These are phyloP conservation scores for Nephrotoma appendiculata DNA, from an alignment of 2,888 invertebrate species.

Conservation along the genomic window DNA sequence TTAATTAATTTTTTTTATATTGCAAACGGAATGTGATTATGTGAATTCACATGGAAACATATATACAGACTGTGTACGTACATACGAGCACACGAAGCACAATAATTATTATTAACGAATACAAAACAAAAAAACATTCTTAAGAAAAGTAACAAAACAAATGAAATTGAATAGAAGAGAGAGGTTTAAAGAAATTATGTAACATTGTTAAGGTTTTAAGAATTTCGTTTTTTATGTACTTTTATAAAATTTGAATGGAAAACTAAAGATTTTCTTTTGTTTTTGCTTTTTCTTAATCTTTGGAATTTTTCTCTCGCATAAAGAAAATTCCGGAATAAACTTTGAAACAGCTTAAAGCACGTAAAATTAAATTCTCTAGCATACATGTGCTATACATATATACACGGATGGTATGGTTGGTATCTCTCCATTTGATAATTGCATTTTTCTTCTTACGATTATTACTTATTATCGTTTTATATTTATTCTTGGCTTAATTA, in stretches of 20 bases:
- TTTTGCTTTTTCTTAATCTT: not conserved
- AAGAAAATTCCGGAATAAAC: not conserved
- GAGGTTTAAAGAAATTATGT: not conserved
- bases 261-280: not conserved
- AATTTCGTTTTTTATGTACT: not conserved
- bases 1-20: not conserved
- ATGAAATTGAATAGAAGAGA: not conserved
- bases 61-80: not conserved
- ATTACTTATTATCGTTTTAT: not conserved
- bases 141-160: not conserved
- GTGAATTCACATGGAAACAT: not conserved
- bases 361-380: not conserved
- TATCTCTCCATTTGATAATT: not conserved
- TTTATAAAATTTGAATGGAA: not conserved
- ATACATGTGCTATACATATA: not conserved
- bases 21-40: not conserved
- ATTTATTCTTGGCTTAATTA: not conserved
- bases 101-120: not conserved
- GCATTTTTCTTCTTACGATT: not conserved
- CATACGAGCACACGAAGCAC: not conserved
- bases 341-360: not conserved
- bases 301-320: not conserved
- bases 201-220: not conserved
- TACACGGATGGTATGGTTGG: not conserved
- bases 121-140: not conserved